These are phyloP conservation scores for Lasioglossum morio DNA, from an alignment of 2,888 invertebrate species.

Conservation along the genomic window DNA sequence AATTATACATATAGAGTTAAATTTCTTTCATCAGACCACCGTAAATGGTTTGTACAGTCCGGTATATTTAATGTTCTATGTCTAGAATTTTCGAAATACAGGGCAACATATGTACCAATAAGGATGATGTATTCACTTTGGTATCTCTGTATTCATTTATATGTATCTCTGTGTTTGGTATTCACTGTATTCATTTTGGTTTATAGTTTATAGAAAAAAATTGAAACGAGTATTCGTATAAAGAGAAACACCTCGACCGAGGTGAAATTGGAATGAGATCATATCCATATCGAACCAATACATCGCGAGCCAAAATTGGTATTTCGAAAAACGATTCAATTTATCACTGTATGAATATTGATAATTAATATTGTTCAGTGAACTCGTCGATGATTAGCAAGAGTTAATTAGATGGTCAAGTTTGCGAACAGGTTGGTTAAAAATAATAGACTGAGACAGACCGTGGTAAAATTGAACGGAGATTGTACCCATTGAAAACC, in stretches of 20 bases:
- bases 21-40: not conserved
- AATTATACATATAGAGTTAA: not conserved
- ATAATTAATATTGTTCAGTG: too few species aligned
- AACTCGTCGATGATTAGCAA: too few species aligned
- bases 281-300: too few species aligned
- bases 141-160: too few species aligned
- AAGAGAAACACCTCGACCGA: not conserved
- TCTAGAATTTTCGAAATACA: not conserved
- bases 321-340: too few species aligned
- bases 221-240: too few species aligned
- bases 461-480: not conserved
- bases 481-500: not conserved
- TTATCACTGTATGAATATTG: too few species aligned
- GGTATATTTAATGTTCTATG: not conserved
- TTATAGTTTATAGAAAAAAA: not conserved
- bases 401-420: not conserved
- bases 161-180: too few species aligned
- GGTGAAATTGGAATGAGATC: too few species aligned
- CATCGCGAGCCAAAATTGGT: too few species aligned
- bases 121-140: too few species aligned
- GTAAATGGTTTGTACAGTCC: not conserved
- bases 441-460: not conserved
- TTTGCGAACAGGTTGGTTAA: not conserved
- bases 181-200: too few species aligned
- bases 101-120: not conserved